Base-by-base conservation (phyloP, 2,113 vertebrate species). In the Argyrosomus japonicus region DNA sequence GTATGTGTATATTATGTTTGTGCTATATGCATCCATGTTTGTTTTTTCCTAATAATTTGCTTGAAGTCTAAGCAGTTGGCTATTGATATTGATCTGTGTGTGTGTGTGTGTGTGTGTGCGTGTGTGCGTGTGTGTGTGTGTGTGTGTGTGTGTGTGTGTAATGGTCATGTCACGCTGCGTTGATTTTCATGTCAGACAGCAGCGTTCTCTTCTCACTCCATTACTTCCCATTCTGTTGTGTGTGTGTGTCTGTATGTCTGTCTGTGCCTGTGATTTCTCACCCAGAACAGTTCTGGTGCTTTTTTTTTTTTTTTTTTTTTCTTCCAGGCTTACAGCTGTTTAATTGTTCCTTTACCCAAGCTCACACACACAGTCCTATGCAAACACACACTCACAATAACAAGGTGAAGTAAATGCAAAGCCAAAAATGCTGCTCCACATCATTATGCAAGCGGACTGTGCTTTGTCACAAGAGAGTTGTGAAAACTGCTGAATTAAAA, bases 121-220 rank as follows among this genome's bases (percentile, higher is more conserved):
- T 53, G 54, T 50, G 29, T 3, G 25, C 2, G 25, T 87, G 40
- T 81, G 50, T 78, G 51, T 61, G 11, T 53, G 54, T 51, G 29
- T 2, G 76, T 63, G 54, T 63, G 58, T 69, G 62, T 62, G 70
- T 70, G 40, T 77, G 84, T 87, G 73, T 86, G 11, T 83, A 83
- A 87, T 90, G 82, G 87, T 87, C 82, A 82, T 84, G 87, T 92
- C 84, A 87, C 47, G 89, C 89, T 77, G 67, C 81, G 92, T 92
- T 94, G 88, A 85, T 84, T 92, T 92, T 91, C 85, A 89, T 91
- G 91, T 92, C 86, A 87, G 88, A 91, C 89, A 90, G 90, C 91
- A 72, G 83, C 50, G 67, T 91, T 91, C 78, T 82, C 82, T 90
- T 87, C 80, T 88, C 93, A 90, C 90, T 91, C 88, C 91, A 89